Base-by-base conservation (phyloP, 2,797 vertebrate species). In the Arremon aurantiirostris region DNA sequence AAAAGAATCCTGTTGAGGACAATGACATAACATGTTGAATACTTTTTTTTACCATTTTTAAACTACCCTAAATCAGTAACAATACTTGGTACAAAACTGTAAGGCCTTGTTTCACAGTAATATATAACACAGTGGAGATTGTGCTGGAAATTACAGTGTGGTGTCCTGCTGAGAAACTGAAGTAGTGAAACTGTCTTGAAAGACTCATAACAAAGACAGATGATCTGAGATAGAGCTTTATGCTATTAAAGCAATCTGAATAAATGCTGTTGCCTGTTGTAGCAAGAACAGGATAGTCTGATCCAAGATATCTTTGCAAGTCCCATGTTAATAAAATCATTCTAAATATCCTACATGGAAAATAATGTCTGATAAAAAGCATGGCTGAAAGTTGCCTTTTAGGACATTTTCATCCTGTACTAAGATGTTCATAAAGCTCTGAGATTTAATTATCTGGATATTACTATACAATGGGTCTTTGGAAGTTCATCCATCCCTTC, bases 131-230 rank as follows among this genome's bases (percentile, higher is more conserved):
- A 89, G 34, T 57, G 60, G 68, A 95, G 86, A 77, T 63, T 9
- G 1, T 73, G 55, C 57, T 89, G 61, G 83, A 95, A 93, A 86
- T 92, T 71, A 37, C 47, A 63, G 11, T 4, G 12, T 86, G 37
- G 26, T 70, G 52, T 90, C 94, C 73, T 76, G 15, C 81, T 63
- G 83, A 92, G 93, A 70, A 21, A 72, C 15, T 52, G 59, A 69
- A 92, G 46, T 10, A 72, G 11, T 92, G 77, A 95, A 95, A 90
- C 56, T 84, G 39, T 85, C 84, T 86, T 86, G 73, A 59, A 93
- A 89, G 55, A 26, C 59, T 66, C 39, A 7, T 56, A 93, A 61
- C 7, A 65, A 60, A 91, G 70, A 79, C 34, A 16, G 66, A 72
- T 8, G 4, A 87, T 66, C 52, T 72, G 28, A 85, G 66, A 63